Evolutionary conservation across 2,888 invertebrate species (phyloP), one percentile per base, ranked within the genome.

Genomic region (Epinotia bilunana): DNA sequence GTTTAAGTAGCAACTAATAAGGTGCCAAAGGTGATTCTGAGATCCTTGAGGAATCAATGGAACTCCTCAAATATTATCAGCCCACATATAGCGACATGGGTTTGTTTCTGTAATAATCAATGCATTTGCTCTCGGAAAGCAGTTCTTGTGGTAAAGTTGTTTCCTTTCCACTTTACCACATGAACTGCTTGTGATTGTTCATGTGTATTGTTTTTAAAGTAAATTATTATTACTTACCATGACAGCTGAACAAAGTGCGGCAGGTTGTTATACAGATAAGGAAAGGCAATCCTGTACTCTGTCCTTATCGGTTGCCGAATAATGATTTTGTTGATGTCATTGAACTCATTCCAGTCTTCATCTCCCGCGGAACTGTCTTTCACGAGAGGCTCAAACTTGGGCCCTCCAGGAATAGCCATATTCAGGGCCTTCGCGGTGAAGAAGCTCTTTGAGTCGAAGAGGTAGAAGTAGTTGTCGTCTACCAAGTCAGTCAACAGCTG

Each of bases 291-390:
- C 81, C 99, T 96, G 90, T 99, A 99, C 91, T 99, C 99, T 0
- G 99, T 99, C 78, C 99, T 95, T 80, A 99, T 98, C 3, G 99
- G 99, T 87, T 99, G 99, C 11, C 99, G 95, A 82, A 99, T 99
- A 79, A 99, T 99, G 83, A 99, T 99, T 94, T 99, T 99, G 91
- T 99, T 99, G 82, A 99, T 99, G 87, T 99, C 99, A 94, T 99
- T 99, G 87, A 99, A 99, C 93, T 99, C 99, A 93, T 99, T 99
- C 99, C 99, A 99, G 90, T 99, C 99, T 93, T 99, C 99, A 94
- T 99, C 99, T 1, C 98, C 98, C 71, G 98, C 97, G 84, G 98
- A 99, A 83, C 98, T 97, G 90, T 99, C 99, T 87, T 99, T 99
- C 20, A 99, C 99, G 6, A 99, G 94, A 0, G 99, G 99, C 89